Evolutionary conservation across 2,888 invertebrate species (phyloP).

Genomic region (Metalampra italica): DNA sequence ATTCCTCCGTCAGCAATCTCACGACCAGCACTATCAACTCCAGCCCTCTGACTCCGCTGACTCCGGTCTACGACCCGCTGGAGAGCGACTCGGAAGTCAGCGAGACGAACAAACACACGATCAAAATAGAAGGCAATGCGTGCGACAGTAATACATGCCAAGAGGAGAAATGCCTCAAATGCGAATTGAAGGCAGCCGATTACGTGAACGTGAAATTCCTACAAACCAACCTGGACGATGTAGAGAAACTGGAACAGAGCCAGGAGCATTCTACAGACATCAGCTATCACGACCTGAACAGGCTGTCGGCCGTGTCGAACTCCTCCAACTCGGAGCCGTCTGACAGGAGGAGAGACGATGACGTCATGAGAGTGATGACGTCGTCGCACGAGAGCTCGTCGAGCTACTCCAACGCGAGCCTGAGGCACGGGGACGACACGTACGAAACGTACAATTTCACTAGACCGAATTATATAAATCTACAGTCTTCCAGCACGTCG

Average conservation of each 20-base stretch:
- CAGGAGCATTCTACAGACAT: slow-evolving; percentile 63
- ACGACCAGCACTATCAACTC: slow-evolving; percentile 56
- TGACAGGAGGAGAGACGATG: slow-evolving; percentile 36
- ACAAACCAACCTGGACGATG: slow-evolving; percentile 30
- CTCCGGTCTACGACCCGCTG: slow-evolving; percentile 60
- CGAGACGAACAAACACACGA: slow-evolving; percentile 59
- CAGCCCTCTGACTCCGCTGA: slow-evolving; percentile 54
- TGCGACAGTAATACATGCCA: slow-evolving; percentile 48
- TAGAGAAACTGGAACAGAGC: slow-evolving; percentile 40
- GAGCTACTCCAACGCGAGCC: slow-evolving; percentile 57
- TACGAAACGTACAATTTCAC: slow-evolving; percentile 64
- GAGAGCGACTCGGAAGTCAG: slow-evolving; percentile 68
- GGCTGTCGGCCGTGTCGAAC: slow-evolving; percentile 63
- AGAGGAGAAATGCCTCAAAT: slow-evolving; percentile 61
- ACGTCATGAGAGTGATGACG: slow-evolving; percentile 59
- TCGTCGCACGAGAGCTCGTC: slow-evolving; percentile 72
- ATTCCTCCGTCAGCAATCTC: slow-evolving; percentile 45
- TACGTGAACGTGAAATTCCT: slow-evolving; percentile 40
- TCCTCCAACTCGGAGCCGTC: slow-evolving; percentile 58
- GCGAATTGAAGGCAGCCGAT: slow-evolving; percentile 62
- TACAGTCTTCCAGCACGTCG: slow-evolving; percentile 64
- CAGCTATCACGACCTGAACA: slow-evolving; percentile 71
- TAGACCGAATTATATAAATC: slow-evolving; percentile 67
- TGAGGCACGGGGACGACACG: slow-evolving; percentile 40
- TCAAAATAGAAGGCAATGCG: slow-evolving; percentile 47